A percentile compares a stretch with the other conserved stretches of the same genome.
These are phyloP conservation scores for Ophion costatus DNA, from an alignment of 2,888 invertebrate genomes.

Conservation along the genomic window DNA sequence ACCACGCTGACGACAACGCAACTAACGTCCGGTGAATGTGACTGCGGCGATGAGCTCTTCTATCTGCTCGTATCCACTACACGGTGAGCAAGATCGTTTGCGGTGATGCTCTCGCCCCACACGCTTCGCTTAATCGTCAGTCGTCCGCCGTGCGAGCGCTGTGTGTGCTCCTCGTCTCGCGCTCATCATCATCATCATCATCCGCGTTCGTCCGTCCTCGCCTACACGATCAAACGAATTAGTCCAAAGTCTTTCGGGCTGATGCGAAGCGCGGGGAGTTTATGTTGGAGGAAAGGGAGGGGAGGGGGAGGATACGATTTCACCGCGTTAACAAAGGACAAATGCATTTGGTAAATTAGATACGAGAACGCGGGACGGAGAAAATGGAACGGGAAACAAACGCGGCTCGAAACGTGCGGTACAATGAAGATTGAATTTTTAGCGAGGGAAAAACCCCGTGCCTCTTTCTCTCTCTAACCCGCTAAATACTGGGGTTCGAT, in stretches of 20 bases:
- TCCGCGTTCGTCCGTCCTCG: conserved; percentile 41
- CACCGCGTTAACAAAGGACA: conserved; percentile 63
- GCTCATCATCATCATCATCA: background rate
- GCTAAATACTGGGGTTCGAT: too few species aligned
- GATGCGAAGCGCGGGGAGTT: background rate
- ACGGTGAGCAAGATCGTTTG: background rate
- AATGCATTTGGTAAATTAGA: conserved; percentile 66
- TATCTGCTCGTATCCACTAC: background rate
- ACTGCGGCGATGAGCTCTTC: background rate
- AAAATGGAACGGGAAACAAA: conserved; percentile 34
- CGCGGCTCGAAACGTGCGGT: background rate
- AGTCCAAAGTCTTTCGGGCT: conserved; percentile 55
- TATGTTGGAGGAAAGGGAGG: background rate
- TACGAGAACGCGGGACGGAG: conserved; percentile 22
- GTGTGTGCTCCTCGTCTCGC: conserved; percentile 1
- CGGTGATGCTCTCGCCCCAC: conserved; percentile 40
- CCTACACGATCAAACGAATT: conserved; percentile 57
- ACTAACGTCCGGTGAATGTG: background rate
- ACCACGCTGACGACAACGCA: background rate
- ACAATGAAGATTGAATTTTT: background rate
- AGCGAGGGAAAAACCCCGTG: background rate
- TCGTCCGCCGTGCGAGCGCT: conserved; percentile 6
- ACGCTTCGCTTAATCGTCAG: conserved; percentile 28
- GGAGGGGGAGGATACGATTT: conserved; percentile 14
- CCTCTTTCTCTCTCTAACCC: too few species aligned